Percentiles rank a stretch among this genome's conserved stretches.
Evolutionary conservation across 2,888 invertebrate genomes (phyloP).

Genomic region (Ernsta delagoae): DNA sequence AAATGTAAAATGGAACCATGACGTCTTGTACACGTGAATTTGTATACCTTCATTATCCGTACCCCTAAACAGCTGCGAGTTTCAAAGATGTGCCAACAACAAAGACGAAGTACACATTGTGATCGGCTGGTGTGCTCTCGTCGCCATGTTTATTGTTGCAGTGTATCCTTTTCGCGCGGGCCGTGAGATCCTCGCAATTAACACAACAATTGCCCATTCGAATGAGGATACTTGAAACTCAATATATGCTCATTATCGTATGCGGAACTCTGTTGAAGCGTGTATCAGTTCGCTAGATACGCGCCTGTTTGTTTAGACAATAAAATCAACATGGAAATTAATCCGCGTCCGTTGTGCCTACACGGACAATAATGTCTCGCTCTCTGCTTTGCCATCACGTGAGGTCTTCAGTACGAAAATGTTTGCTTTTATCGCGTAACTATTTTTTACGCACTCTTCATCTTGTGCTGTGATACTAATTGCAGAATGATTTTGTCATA

Average conservation of each 20-base stretch:
- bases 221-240: slow-evolving; percentile 24
- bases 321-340: slow-evolving; percentile 19
- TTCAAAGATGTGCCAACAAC: slow-evolving; percentile 8
- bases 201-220: slow-evolving; percentile 40
- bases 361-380: slow-evolving; percentile 11
- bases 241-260: slow-evolving; percentile 13
- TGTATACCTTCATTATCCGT: not conserved
- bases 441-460: not conserved
- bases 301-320: slow-evolving; percentile 19
- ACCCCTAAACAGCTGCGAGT: slow-evolving; percentile 16
- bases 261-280: slow-evolving; percentile 12
- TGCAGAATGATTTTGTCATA: too few species aligned
- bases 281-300: not conserved
- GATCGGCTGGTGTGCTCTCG: slow-evolving; percentile 17
- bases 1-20: not conserved
- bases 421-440: slow-evolving; percentile 6
- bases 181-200: slow-evolving; percentile 44
- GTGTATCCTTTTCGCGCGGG: slow-evolving; percentile 25
- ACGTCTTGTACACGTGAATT: too few species aligned
- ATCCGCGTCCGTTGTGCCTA: slow-evolving; percentile 11
- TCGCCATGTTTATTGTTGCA: slow-evolving; percentile 41
- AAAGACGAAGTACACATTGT: slow-evolving; percentile 17
- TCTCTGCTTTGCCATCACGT: slow-evolving; percentile 1
- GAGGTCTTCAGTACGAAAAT: slow-evolving; percentile 6
- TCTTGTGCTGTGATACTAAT: too few species aligned